phyloP scores from a whole-genome alignment of 2,888 invertebrate species.

The Beris chalybata region DNA sequence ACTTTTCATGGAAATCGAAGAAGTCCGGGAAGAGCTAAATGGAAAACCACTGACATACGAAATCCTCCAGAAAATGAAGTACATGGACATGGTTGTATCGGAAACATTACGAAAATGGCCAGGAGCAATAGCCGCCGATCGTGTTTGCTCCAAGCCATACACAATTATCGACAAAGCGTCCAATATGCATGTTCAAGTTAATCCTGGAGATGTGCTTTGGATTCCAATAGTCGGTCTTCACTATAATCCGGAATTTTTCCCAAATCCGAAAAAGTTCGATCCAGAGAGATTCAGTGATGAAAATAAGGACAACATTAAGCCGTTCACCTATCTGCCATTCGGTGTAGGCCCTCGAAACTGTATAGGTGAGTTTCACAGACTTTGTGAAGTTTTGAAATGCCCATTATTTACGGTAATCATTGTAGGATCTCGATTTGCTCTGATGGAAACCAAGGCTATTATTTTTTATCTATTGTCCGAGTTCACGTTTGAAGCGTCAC shows the following conservation, averaged over 20 bases:
- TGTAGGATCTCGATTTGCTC: slow-evolving; percentile 25
- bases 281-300: slow-evolving; percentile 63
- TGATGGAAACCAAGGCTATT: slow-evolving; percentile 29
- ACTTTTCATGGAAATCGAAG: slow-evolving; percentile 60
- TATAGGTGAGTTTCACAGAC: slow-evolving; percentile 30
- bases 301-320: slow-evolving; percentile 59
- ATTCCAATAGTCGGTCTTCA: slow-evolving; percentile 58
- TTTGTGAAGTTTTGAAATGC: slow-evolving; percentile 42
- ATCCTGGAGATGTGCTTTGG: slow-evolving; percentile 46
- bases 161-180: slow-evolving; percentile 46
- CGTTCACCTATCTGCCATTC: slow-evolving; percentile 60
- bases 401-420: background rate
- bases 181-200: slow-evolving; percentile 48
- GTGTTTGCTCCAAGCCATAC: slow-evolving; percentile 60
- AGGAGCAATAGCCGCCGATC: slow-evolving; percentile 55
- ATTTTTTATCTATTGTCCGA: slow-evolving; percentile 20
- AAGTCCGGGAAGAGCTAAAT: slow-evolving; percentile 53
- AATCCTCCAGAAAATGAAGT: slow-evolving; percentile 61
- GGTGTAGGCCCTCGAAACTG: slow-evolving; percentile 66
- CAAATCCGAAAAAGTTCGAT: slow-evolving; percentile 62
- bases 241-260: slow-evolving; percentile 58
- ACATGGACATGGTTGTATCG: slow-evolving; percentile 62
- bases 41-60: slow-evolving; percentile 61
- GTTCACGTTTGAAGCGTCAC: slow-evolving; percentile 22
- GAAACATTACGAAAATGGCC: slow-evolving; percentile 62